Evolutionary conservation across 1,140 invertebrate genomes (phyloP), one percentile per base, ranked within the genome.

Genomic region (Marisa cornuarietis): DNA sequence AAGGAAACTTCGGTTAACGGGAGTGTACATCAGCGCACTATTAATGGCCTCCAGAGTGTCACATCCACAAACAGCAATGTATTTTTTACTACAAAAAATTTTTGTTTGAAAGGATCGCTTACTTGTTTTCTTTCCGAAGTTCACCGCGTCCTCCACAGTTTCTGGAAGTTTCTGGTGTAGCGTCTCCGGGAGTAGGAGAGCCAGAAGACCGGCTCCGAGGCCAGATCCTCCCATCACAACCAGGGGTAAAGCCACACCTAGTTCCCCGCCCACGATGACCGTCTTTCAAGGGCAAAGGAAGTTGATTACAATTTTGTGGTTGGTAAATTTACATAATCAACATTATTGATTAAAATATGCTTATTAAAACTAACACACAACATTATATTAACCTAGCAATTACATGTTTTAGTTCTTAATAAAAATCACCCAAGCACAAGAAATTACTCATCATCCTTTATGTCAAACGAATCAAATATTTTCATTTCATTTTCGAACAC

Each of bases 151-250:
- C n/a, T 93, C 91, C 6, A 94, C 90, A 6, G 92, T 93, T 83
- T 94, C 93, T 8, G 92, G 91, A 0, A 94, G 87, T 26, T 90
- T 88, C 51, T 90, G 88, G 51, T 91, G 91, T 24, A 92, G 91
- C 1, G 94, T 94, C 90, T 94, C 94, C 20, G 94, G 94, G 11
- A 94, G 82, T 0, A 91, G 72, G 0, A 93, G 84, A 8, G 91
- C 90, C 0, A 92, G 77, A 0, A 93, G 62, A 58, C 92, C 93
- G 51, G 93, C 92, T 63, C 92, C 78, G 54, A 94, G 71, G 62
- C 92, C 90, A 24, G 92, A 87, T 51, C 89, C 83, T 49, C 94
- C 94, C 85, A 94, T 94, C 7, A 94, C 88, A 1, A 94, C 92
- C 58, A 93, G 93, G 5, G 94, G 89, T 3, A 90, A 73, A 31